Conservation (phyloP, 53 echinoderm and acorn worm species). For the Henricia sp. region DNA sequence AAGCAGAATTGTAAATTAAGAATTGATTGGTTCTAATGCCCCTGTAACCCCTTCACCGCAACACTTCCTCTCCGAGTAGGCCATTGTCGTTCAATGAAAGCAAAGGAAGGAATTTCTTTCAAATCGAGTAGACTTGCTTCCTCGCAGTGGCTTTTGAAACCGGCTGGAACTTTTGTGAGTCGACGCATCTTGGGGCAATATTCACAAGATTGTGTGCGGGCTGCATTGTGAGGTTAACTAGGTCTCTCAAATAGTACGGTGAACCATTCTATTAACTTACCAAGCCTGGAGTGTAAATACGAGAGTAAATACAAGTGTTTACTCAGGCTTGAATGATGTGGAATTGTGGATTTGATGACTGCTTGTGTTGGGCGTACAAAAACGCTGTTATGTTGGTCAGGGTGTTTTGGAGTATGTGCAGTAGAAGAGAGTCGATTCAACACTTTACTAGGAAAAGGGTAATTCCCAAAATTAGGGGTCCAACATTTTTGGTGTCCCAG, state of each 20-base stretch:
- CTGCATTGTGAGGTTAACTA: constrained; percentile 29
- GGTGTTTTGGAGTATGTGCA: too few relatives aligned
- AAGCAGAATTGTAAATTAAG: too few relatives aligned
- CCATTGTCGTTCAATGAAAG: constrained; percentile 4
- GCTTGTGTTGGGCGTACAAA: too few relatives aligned
- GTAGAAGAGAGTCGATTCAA: too few relatives aligned
- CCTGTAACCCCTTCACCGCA: too few relatives aligned
- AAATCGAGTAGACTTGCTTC: constrained; percentile 5
- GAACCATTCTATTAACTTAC: constrained; percentile 7
- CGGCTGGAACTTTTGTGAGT: not conserved
- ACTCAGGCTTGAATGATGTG: constrained; percentile 7
- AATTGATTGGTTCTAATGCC: too few relatives aligned
- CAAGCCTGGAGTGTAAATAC: not conserved
- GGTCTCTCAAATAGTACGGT: constrained; percentile 40
- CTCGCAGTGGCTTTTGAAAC: not conserved
- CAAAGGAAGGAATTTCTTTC: constrained; percentile 7
- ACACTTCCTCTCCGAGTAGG: constrained; percentile 35
- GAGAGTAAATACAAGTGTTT: constrained; percentile 37
- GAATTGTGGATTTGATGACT: not conserved
- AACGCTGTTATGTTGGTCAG: too few relatives aligned
- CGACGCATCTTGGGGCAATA: constrained; percentile 48
- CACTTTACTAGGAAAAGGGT: too few relatives aligned
- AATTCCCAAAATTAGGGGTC: too few relatives aligned
- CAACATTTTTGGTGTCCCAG: too few relatives aligned
- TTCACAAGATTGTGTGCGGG: constrained; percentile 10